Evolutionary conservation across 2,888 invertebrate genomes (phyloP).

Genomic region (Parnassius glacialis): DNA sequence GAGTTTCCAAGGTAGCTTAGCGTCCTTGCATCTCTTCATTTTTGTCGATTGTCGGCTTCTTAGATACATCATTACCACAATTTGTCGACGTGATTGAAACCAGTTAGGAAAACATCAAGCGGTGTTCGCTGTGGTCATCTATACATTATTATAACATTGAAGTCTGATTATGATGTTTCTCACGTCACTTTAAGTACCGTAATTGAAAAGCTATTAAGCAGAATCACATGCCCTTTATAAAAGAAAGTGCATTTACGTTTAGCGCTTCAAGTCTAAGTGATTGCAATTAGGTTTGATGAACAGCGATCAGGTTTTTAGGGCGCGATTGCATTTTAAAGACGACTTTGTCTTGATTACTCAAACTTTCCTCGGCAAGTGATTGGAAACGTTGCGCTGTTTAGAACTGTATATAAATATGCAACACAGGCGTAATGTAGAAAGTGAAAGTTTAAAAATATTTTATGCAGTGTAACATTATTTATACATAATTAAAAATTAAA

Average conservation of each 20-base stretch:
- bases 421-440: too few species aligned
- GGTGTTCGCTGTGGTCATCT: too few species aligned
- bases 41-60: too few species aligned
- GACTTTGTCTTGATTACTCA: conserved; percentile 2
- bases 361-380: conserved; percentile 9
- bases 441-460: too few species aligned
- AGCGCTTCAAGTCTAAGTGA: background rate
- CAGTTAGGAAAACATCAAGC: too few species aligned
- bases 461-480: too few species aligned
- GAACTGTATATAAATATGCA: background rate
- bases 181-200: conserved; percentile 7
- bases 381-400: conserved; percentile 1
- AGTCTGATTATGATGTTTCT: background rate
- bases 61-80: too few species aligned
- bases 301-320: conserved; percentile 16
- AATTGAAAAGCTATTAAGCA: conserved; percentile 7
- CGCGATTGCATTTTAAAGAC: conserved; percentile 12
- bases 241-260: background rate
- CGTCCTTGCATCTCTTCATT: too few species aligned
- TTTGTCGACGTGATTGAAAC: too few species aligned
- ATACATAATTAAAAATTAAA: too few species aligned
- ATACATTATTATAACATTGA: too few species aligned
- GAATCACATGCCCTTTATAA: conserved; percentile 3
- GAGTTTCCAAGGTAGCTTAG: too few species aligned
- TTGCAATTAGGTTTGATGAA: conserved; percentile 11